Evolutionary conservation across 2,797 vertebrate species (phyloP), one percentile per base, ranked within the genome.

Genomic region (Hafferia zeledoni): DNA sequence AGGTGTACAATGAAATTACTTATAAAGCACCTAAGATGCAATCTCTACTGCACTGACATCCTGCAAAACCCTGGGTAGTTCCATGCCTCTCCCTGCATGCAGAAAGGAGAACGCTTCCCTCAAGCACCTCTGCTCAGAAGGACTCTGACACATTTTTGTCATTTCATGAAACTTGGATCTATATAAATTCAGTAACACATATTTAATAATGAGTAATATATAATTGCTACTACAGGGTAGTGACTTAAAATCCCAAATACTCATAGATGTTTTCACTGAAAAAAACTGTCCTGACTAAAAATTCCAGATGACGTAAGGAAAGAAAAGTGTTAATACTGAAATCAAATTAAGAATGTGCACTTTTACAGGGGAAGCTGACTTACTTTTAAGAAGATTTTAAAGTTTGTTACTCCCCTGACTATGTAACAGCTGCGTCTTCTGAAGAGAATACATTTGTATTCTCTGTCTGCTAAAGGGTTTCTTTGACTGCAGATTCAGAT

Each of bases 1-100:
- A 76, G 49, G 11, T 56, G 18, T 52, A 57, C 33, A 81, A 16
- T 19, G 65, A 67, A 7, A 11, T 20, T 6, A 83, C 18, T 53
- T 50, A 43, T 6, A 46, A 67, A 87, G 15, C 47, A 89, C 6
- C 12, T 11, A 17, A 18, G 3, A 44, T 93, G 80, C 44, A 44
- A 15, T 9, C 31, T 64, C 23, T 71, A 10, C 31, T 70, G 11
- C 22, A 46, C 30, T 2, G 10, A 57, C 16, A 57, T 20, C 20
- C 57, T 69, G 37, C 28, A 74, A 87, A 86, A n/a, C 10, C 12
- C 63, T 39, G 6, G 8, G 50, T 39, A 69, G 59, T 27, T 87
- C 50, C 37, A 39, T 3, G 1, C 13, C 17, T 43, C 56, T 47
- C 31, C 2, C 0, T 16, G 20, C 20, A n/a, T 4, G 20, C 16